Evolutionary conservation across 1,140 invertebrate species (phyloP).

Genomic region (Camponotus pennsylvanicus): DNA sequence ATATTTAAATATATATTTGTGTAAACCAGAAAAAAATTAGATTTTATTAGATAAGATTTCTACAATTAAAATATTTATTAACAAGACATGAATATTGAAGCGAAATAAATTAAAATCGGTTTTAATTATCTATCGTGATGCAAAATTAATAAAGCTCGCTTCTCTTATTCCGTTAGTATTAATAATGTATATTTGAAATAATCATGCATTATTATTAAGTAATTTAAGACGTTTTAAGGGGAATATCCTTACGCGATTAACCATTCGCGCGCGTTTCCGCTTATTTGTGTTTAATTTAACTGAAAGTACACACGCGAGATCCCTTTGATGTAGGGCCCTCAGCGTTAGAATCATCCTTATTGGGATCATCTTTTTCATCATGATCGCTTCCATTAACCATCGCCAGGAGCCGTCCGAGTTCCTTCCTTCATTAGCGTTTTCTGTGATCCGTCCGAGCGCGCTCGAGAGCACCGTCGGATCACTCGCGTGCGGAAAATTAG

Average conservation of each 20-base stretch:
- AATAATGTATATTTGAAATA: neutral
- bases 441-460: slow-evolving; percentile 24
- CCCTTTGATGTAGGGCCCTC: neutral
- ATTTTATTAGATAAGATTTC: neutral
- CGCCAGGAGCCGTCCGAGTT: neutral
- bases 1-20: neutral
- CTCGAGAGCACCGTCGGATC: slow-evolving; percentile 67
- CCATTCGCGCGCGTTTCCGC: neutral
- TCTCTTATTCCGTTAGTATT: neutral
- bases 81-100: neutral
- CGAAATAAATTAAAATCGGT: neutral
- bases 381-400: slow-evolving; percentile 43
- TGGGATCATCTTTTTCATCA: slow-evolving; percentile 17
- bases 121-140: too few relatives aligned
- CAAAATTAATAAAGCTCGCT: neutral
- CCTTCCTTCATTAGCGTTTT: slow-evolving; percentile 57
- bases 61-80: slow-evolving; percentile 20
- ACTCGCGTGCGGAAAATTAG: slow-evolving; percentile 76
- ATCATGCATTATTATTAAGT: neutral
- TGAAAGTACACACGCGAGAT: neutral
- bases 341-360: slow-evolving; percentile 31
- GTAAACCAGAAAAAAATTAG: too few relatives aligned
- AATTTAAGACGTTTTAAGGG: neutral
- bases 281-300: slow-evolving; percentile 14
- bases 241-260: neutral